Evolutionary conservation across 2,888 invertebrate species (phyloP), one percentile per base, ranked within the genome.

Genomic region (Amblyteles armatorius): DNA sequence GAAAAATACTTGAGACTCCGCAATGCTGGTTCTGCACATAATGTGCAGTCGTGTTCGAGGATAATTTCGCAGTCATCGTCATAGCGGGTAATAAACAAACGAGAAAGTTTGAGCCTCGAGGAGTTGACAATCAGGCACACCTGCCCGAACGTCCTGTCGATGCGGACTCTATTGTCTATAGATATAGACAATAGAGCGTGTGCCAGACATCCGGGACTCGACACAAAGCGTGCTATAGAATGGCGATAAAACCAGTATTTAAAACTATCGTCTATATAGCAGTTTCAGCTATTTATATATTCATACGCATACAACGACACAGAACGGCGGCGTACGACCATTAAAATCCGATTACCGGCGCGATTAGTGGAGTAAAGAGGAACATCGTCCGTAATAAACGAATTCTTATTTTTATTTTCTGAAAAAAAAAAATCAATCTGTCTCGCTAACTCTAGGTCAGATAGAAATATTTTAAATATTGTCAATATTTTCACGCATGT

Each of bases 91-190:
- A 40, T 33, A 65, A 65, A 65, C n/a, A 65, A 65, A 40, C 40
- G 65, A 36, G 65, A 65, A 65, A 33, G 65, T 63, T 63, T 63
- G 63, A 29, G 36, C 29, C 19, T 63, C 63, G 63, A 16, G 11
- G 63, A 63, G 29, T 36, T 65, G 33, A 65, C 26, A 36, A 36
- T 65, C 19, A 5, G 2, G 11, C 19, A 22, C 57, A 57, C 57
- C 57, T 57, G 57, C 26, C 57, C 26, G 3, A 11, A 57, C 57
- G 57, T 26, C 13, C 57, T 57, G 26, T 11, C 26, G 11, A 22
- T 11, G 57, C 11, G 22, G 26, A 22, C 22, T 55, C 55, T 22
- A 55, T 55, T 55, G 55, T 55, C 55, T 26, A 26, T 26, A 26
- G 3, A 57, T 57, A 26, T 57, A 6, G 19, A 26, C 26, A 57